Percentiles rank a stretch among this genome's conserved stretches.
Conservation (phyloP, 2,888 invertebrate genomes). For the Drosophila koepferae region DNA sequence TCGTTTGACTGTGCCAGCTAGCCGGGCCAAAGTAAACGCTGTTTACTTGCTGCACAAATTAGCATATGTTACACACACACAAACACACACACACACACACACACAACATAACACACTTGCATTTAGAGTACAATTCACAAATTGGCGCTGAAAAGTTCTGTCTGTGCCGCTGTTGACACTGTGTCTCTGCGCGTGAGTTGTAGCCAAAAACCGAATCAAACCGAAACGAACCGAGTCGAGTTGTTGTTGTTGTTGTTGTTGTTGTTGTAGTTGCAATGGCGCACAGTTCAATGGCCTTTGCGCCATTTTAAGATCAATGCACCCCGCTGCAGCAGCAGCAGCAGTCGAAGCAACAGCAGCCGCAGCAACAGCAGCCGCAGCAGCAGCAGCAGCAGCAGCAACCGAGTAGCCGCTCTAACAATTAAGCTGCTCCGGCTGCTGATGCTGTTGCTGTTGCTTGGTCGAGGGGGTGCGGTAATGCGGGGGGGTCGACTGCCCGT, state of each 20-base stretch:
- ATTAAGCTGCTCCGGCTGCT: slow-evolving; percentile 31
- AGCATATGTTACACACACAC: slow-evolving; percentile 33
- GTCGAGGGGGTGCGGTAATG: too few species aligned
- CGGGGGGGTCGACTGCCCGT: too few species aligned
- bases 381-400: slow-evolving; percentile 33
- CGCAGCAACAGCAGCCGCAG: slow-evolving; percentile 41
- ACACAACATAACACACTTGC: neutral
- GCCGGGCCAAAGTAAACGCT: slow-evolving; percentile 15
- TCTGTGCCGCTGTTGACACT: slow-evolving; percentile 21
- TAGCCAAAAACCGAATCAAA: slow-evolving; percentile 20
- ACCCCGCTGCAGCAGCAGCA: slow-evolving; percentile 64
- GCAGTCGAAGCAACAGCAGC: slow-evolving; percentile 24
- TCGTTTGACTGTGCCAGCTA: slow-evolving; percentile 40
- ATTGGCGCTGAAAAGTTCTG: slow-evolving; percentile 47
- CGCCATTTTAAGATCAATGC: slow-evolving; percentile 84
- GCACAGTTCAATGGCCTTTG: slow-evolving; percentile 84
- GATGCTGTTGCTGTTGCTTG: slow-evolving; percentile 7
- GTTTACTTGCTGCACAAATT: slow-evolving; percentile 34
- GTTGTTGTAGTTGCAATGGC: slow-evolving; percentile 39
- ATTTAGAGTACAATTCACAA: neutral
- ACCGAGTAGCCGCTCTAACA: slow-evolving; percentile 39
- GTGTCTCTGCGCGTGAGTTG: slow-evolving; percentile 21
- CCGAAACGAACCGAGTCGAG: slow-evolving; percentile 14
- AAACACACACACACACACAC: slow-evolving; percentile 11
- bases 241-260: slow-evolving; percentile 37